phyloP scores from a whole-genome alignment of 2,888 invertebrate genomes.

The Lasioglossum pauxillum region DNA sequence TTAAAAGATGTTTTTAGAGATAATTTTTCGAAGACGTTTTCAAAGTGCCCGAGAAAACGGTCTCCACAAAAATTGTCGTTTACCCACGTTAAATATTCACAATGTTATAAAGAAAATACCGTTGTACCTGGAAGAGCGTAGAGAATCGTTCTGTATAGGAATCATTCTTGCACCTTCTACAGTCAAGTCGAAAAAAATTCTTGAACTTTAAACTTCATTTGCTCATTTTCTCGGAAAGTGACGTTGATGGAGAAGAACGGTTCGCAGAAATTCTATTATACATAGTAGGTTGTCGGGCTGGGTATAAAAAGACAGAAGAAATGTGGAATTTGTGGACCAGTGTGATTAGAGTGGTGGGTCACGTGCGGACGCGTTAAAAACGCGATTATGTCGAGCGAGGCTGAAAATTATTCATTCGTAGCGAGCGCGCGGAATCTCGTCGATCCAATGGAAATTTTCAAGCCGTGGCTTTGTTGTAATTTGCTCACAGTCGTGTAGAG shows the following conservation, averaged over 20 bases:
- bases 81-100: not conserved
- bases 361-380: not conserved
- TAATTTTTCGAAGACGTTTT: not conserved
- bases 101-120: not conserved
- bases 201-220: not conserved
- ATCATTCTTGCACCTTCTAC: too few species aligned
- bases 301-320: not conserved
- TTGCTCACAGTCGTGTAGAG: slow-evolving; percentile 21
- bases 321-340: not conserved
- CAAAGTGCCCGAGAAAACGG: too few species aligned
- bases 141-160: not conserved
- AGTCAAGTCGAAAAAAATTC: not conserved
- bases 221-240: too few species aligned
- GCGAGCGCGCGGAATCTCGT: not conserved
- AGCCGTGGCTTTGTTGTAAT: slow-evolving; percentile 17
- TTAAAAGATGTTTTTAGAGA: not conserved
- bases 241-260: not conserved
- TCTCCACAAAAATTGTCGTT: not conserved
- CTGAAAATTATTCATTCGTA: not conserved
- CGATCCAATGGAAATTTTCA: slow-evolving; percentile 21
- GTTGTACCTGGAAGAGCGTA: not conserved
- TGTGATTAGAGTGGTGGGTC: not conserved
- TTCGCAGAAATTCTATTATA: not conserved
- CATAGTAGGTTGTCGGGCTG: not conserved
- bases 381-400: not conserved